These are phyloP conservation scores for Exaiptasia diaphana DNA, from an alignment of 64 coral and sea anemone species.

Conservation along the genomic window DNA sequence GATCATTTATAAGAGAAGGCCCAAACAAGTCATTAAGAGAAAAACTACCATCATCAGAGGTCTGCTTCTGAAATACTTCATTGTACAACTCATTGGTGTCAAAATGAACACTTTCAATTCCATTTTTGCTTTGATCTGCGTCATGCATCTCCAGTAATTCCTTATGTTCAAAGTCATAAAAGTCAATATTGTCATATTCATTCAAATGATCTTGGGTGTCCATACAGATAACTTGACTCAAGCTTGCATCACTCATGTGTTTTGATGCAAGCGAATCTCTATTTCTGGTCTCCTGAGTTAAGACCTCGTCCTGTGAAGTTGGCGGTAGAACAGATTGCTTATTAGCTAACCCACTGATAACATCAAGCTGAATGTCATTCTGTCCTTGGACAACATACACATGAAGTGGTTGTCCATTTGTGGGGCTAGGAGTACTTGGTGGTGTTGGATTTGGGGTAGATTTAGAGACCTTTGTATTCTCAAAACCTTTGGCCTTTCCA, in stretches of 20 bases:
- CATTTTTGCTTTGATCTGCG: not conserved
- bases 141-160: conserved; percentile 4
- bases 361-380: conserved; percentile 1
- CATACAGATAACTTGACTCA: not conserved
- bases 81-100: not conserved
- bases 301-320: not conserved
- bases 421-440: not conserved
- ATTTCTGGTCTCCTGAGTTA: not conserved
- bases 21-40: conserved; percentile 2
- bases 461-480: not conserved
- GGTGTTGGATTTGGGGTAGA: not conserved
- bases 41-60: not conserved
- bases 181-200: conserved; percentile 14
- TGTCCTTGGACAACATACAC: conserved; percentile 29
- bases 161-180: conserved; percentile 14
- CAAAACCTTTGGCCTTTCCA: not conserved
- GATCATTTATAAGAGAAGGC: not conserved
- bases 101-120: conserved; percentile 1
- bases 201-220: not conserved
- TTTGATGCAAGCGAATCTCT: not conserved
- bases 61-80: conserved; percentile 18
- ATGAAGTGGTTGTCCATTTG: not conserved
- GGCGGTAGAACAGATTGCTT: not conserved
- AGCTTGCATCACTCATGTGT: not conserved
- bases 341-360: not conserved